phyloP scores from a whole-genome alignment of 2,888 invertebrate genomes.

The Cerceris ruficornis region DNA sequence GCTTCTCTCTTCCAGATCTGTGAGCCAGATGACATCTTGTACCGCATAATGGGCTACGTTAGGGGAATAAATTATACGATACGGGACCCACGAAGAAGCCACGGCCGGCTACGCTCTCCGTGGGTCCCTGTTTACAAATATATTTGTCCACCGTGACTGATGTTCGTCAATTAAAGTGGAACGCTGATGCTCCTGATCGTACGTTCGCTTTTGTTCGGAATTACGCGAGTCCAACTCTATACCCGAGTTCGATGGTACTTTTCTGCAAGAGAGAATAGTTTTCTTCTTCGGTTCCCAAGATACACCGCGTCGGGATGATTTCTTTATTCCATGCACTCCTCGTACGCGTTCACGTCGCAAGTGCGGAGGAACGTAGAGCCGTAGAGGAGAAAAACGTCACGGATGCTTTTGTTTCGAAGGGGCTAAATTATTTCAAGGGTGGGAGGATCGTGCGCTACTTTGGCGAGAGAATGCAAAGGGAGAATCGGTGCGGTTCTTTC shows the following conservation, averaged over 20 bases:
- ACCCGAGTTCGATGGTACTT: not conserved
- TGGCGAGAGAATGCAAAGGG: constrained; percentile 52
- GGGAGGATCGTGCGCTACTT: constrained; percentile 56
- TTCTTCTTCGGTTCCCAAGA: constrained; percentile 1
- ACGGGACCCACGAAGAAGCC: constrained; percentile 26
- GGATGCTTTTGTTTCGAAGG: constrained; percentile 18
- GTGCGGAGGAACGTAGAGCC: not conserved
- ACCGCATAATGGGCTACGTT: constrained; percentile 68
- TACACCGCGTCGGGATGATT: not conserved
- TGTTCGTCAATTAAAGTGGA: constrained; percentile 59
- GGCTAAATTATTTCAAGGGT: constrained; percentile 54
- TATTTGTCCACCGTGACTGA: constrained; percentile 65
- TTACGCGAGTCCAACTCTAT: constrained; percentile 6
- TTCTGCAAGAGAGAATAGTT: constrained; percentile 7
- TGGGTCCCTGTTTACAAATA: constrained; percentile 62
- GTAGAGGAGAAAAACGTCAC: not conserved
- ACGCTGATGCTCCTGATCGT: constrained; percentile 4
- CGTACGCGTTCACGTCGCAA: not conserved
- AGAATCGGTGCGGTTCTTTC: constrained; percentile 46
- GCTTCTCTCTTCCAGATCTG: constrained; percentile 59
- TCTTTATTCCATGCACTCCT: not conserved
- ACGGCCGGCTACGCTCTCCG: constrained; percentile 10
- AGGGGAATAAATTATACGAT: constrained; percentile 67
- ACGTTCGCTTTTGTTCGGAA: constrained; percentile 13
- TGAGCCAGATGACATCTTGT: constrained; percentile 68